These are phyloP conservation scores for Ophioninae sp. DNA, from an alignment of 2,888 invertebrate genomes.

Conservation along the genomic window DNA sequence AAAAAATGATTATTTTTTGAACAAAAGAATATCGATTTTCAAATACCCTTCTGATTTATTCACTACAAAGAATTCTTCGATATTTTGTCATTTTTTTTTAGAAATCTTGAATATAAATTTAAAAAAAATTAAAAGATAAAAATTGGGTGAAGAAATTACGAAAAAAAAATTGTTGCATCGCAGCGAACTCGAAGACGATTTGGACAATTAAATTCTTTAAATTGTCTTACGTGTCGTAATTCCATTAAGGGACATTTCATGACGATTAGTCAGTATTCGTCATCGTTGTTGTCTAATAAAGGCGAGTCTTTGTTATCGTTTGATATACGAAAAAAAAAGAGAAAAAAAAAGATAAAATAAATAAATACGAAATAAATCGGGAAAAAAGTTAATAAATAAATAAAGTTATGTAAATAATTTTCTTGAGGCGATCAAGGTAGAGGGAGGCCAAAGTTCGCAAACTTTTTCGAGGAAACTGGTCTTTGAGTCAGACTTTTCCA, in stretches of 20 bases:
- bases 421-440: background rate
- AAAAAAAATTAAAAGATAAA: too few species aligned
- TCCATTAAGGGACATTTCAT: background rate
- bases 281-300: background rate
- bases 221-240: background rate
- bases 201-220: background rate
- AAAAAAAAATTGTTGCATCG: too few species aligned
- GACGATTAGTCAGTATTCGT: background rate
- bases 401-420: background rate
- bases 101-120: too few species aligned
- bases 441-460: constrained; percentile 35
- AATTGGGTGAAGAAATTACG: too few species aligned
- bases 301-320: background rate
- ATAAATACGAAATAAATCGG: background rate
- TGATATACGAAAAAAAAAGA: too few species aligned
- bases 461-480: constrained; percentile 44
- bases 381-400: background rate
- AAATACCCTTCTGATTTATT: too few species aligned
- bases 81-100: too few species aligned
- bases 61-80: too few species aligned
- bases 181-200: too few species aligned
- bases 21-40: too few species aligned
- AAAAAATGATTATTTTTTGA: too few species aligned
- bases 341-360: too few species aligned
- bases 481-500: constrained; percentile 49